phyloP scores from a whole-genome alignment of 2,113 vertebrate genomes.

The Carassius auratus region DNA sequence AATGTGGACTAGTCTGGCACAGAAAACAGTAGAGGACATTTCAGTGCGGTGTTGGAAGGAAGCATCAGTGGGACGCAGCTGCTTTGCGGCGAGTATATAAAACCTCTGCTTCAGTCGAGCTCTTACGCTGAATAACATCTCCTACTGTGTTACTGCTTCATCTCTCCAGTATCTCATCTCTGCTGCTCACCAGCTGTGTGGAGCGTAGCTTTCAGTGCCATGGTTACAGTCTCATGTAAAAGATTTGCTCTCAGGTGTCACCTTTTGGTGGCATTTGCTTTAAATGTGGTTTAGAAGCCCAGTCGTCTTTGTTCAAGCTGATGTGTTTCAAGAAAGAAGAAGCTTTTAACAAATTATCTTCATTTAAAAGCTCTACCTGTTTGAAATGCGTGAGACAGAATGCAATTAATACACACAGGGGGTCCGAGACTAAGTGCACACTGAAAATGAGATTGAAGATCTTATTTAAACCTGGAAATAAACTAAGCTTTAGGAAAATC shows the following conservation, averaged over 20 bases:
- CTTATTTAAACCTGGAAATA: not conserved
- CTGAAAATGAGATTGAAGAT: constrained; percentile 7
- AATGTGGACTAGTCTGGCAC: constrained; percentile 1
- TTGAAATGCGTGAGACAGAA: not conserved
- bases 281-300: not conserved
- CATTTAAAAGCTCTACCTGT: not conserved
- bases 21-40: constrained; percentile 6
- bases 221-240: constrained; percentile 24
- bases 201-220: not conserved
- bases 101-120: constrained; percentile 1
- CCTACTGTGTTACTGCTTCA: constrained; percentile 38
- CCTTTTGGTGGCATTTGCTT: constrained; percentile 10
- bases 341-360: not conserved
- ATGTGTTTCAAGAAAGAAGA: not conserved
- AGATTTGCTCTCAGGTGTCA: constrained; percentile 13
- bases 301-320: not conserved
- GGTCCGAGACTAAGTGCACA: not conserved
- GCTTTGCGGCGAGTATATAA: constrained; percentile 30
- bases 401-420: constrained; percentile 4
- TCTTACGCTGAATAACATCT: constrained; percentile 30
- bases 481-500: not conserved
- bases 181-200: constrained; percentile 15
- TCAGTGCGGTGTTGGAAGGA: not conserved
- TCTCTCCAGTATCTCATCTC: constrained; percentile 39
- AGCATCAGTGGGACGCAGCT: constrained; percentile 36